phyloP scores from a whole-genome alignment of 2,797 vertebrate species.

The Cynopterus sphinx region DNA sequence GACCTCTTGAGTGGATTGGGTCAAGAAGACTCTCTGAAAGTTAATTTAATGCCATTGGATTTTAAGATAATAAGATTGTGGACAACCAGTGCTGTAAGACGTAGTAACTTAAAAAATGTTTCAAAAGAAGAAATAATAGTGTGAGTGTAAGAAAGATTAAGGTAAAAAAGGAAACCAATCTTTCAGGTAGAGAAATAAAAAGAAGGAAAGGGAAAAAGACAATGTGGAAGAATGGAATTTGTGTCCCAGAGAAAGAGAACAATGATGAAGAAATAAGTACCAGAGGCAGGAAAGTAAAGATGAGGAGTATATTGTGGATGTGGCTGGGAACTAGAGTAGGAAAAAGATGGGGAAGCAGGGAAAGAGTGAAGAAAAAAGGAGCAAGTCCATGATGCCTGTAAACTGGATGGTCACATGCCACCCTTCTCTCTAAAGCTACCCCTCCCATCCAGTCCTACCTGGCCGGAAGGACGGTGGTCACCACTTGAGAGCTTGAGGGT shows the following conservation, averaged over 20 bases:
- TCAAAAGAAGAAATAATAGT: not conserved
- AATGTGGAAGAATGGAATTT: not conserved
- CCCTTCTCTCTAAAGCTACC: constrained; percentile 55
- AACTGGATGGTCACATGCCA: not conserved
- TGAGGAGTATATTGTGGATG: not conserved
- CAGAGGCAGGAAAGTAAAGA: not conserved
- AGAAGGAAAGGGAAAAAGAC: not conserved
- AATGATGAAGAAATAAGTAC: not conserved
- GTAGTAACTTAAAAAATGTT: not conserved
- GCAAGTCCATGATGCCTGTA: not conserved
- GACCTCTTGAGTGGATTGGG: not conserved
- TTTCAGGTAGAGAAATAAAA: constrained; percentile 25
- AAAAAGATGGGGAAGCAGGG: not conserved
- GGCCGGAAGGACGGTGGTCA: constrained; percentile 75
- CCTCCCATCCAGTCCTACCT: constrained; percentile 75
- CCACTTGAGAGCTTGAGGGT: constrained; percentile 72
- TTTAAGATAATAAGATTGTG: not conserved
- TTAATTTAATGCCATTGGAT: not conserved
- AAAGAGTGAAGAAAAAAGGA: not conserved
- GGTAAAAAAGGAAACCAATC: not conserved
- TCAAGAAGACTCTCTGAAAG: not conserved
- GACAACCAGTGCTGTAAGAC: not conserved
- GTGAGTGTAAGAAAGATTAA: not conserved
- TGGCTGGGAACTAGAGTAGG: not conserved
- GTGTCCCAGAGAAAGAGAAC: not conserved